Conservation (phyloP, 1,140 invertebrate species). For the Trinorchestia longiramus region DNA sequence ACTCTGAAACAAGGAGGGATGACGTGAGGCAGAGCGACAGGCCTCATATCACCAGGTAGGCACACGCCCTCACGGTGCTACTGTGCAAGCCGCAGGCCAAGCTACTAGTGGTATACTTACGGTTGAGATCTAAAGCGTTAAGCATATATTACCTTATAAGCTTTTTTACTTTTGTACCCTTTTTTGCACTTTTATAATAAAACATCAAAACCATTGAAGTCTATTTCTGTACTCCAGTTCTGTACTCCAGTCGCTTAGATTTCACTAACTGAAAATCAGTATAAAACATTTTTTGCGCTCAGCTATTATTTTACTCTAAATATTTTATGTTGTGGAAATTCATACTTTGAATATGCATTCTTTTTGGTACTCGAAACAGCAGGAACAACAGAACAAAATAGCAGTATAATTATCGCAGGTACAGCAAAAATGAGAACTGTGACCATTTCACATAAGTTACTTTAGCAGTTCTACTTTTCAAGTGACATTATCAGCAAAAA, state of each 20-base stretch:
- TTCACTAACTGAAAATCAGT: not conserved
- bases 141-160: slow-evolving; percentile 1
- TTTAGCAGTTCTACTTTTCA: not conserved
- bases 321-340: too few relatives aligned
- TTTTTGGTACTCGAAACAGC: not conserved
- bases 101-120: not conserved
- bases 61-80: too few relatives aligned
- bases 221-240: not conserved
- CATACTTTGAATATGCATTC: too few relatives aligned
- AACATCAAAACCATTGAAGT: not conserved
- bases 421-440: not conserved
- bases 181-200: slow-evolving; percentile 49
- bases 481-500: not conserved
- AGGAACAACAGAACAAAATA: not conserved
- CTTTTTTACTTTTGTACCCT: slow-evolving; percentile 44
- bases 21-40: too few relatives aligned
- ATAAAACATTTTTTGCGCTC: not conserved
- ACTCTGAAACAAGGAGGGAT: too few relatives aligned
- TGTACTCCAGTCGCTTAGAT: not conserved
- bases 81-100: too few relatives aligned
- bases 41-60: too few relatives aligned
- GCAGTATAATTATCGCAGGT: not conserved
- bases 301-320: not conserved
- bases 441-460: not conserved
- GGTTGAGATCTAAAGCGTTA: not conserved